These are phyloP conservation scores for Cyphomyrmex costatus DNA, from an alignment of 1,140 invertebrate species.

Conservation along the genomic window DNA sequence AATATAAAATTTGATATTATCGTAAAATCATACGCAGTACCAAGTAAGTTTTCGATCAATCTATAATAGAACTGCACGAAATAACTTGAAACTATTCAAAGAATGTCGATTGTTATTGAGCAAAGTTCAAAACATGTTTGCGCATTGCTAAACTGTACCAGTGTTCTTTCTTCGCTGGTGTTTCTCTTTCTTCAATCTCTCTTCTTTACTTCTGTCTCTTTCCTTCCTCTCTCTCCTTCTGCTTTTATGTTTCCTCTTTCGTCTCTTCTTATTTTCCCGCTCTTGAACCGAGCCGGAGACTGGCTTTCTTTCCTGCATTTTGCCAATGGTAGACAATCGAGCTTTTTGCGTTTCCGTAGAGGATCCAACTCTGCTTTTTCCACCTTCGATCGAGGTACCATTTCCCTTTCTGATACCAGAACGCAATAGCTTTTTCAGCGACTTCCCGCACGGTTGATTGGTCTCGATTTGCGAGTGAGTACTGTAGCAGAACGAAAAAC, in stretches of 20 bases:
- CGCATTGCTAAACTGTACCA: constrained; percentile 59
- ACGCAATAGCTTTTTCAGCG: constrained; percentile 82
- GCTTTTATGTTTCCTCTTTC: constrained; percentile 82
- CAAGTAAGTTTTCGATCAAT: background rate
- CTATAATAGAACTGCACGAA: constrained; percentile 14
- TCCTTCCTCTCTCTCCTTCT: constrained; percentile 81
- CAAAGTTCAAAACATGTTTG: constrained; percentile 58
- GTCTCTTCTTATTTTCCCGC: constrained; percentile 81
- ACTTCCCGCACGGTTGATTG: constrained; percentile 83
- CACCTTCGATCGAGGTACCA: constrained; percentile 75
- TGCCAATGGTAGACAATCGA: constrained; percentile 67
- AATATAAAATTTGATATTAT: background rate
- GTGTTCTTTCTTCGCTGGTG: constrained; percentile 81
- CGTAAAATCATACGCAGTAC: background rate
- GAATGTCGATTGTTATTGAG: constrained; percentile 52
- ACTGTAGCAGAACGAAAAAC: constrained; percentile 67
- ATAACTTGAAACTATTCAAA: constrained; percentile 25
- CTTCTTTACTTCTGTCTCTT: constrained; percentile 79
- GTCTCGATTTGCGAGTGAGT: constrained; percentile 81
- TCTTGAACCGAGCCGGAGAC: constrained; percentile 75
- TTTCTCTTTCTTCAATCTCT: constrained; percentile 83
- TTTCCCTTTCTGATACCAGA: constrained; percentile 81
- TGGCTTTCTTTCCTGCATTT: constrained; percentile 76
- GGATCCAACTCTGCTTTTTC: constrained; percentile 78
- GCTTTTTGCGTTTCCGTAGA: constrained; percentile 72